Conservation (phyloP, 2,113 vertebrate species). For the Scophthalmus maximus region DNA sequence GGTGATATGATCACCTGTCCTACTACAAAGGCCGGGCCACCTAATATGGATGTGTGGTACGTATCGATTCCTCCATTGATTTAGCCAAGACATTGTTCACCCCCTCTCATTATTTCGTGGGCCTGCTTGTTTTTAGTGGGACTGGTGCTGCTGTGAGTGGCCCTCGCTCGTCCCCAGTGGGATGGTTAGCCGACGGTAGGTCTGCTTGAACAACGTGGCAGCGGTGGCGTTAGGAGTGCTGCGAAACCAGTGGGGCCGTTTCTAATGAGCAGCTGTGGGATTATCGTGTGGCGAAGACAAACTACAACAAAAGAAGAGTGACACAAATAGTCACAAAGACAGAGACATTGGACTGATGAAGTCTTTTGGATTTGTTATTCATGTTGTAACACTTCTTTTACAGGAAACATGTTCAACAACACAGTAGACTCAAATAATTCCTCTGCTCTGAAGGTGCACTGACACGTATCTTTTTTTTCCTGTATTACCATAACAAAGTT, state of each 20-base stretch:
- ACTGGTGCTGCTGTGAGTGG: slow-evolving; percentile 15
- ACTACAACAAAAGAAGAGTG: slow-evolving; percentile 11
- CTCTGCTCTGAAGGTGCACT: slow-evolving; percentile 5
- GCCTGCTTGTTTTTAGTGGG: slow-evolving; percentile 20
- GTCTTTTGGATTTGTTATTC: slow-evolving; percentile 8
- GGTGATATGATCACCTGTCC: slow-evolving; percentile 24
- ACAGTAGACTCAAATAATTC: neutral
- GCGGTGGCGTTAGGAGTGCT: slow-evolving; percentile 21
- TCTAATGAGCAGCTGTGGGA: slow-evolving; percentile 69
- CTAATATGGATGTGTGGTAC: neutral
- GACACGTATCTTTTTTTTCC: neutral
- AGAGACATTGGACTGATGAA: neutral
- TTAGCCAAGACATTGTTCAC: slow-evolving; percentile 33
- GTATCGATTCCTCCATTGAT: slow-evolving; percentile 59
- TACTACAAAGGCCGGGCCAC: slow-evolving; percentile 17
- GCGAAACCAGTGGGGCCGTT: slow-evolving; percentile 27
- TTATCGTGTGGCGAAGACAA: slow-evolving; percentile 12
- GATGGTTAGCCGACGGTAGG: slow-evolving; percentile 47
- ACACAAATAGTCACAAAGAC: neutral
- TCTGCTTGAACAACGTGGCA: slow-evolving; percentile 32
- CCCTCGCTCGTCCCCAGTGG: slow-evolving; percentile 52
- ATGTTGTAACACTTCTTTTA: neutral
- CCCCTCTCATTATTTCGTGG: slow-evolving; percentile 47
- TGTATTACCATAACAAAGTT: slow-evolving; percentile 41
- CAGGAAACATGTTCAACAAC: slow-evolving; percentile 20